A percentile compares a stretch with the other conserved stretches of the same genome.
Evolutionary conservation across 64 coral and sea anemone genomes (phyloP).

Genomic region (Trachythela sp.): DNA sequence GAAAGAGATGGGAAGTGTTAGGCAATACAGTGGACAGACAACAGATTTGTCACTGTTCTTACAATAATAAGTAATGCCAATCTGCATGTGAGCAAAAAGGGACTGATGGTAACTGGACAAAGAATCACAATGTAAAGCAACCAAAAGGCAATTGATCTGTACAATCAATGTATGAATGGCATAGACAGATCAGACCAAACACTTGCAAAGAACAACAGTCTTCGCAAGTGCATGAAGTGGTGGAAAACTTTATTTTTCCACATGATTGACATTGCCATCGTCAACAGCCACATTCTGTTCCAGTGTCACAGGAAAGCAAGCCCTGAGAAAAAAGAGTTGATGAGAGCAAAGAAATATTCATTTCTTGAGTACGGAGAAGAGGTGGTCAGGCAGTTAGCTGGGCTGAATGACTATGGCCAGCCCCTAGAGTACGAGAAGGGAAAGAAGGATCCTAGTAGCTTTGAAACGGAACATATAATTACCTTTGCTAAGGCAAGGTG

Average conservation of each 20-base stretch:
- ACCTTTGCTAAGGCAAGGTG: conserved; percentile 32
- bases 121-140: not conserved
- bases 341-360: not conserved
- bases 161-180: not conserved
- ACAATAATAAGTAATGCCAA: not conserved
- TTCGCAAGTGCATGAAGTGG: not conserved
- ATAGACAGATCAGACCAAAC: not conserved
- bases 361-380: not conserved
- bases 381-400: not conserved
- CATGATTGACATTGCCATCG: not conserved
- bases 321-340: not conserved
- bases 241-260: not conserved
- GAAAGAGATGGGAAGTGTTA: not conserved
- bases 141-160: not conserved
- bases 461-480: conserved; percentile 51
- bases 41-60: not conserved
- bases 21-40: not conserved
- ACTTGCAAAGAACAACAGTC: not conserved
- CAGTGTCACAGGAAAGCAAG: not conserved
- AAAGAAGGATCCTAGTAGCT: too few relatives aligned
- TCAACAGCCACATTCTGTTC: not conserved
- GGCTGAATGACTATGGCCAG: not conserved
- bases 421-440: too few relatives aligned
- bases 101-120: not conserved
- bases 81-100: not conserved